These are phyloP conservation scores for Oegoconia quadripuncta DNA, from an alignment of 2,888 invertebrate genomes.

Conservation along the genomic window DNA sequence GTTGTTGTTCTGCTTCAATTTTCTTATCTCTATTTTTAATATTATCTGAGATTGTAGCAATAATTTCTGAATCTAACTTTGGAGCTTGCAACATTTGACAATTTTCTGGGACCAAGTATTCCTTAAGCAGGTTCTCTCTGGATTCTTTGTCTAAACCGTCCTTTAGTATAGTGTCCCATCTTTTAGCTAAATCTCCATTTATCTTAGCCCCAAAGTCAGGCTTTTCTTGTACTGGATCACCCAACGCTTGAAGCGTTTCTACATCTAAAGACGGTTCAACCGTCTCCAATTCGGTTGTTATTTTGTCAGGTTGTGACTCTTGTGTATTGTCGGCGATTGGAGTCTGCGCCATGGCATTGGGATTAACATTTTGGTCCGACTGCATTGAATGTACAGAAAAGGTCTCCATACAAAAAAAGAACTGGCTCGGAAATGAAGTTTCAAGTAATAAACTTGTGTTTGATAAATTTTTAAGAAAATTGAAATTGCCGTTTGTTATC, in stretches of 20 bases:
- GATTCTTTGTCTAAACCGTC: background rate
- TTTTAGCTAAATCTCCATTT: background rate
- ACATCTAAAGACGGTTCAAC: background rate
- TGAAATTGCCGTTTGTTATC: too few species aligned
- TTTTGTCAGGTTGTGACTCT: too few species aligned
- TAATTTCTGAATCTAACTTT: background rate
- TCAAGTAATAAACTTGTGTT: too few species aligned
- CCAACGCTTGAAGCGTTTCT: background rate
- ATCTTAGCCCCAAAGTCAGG: background rate
- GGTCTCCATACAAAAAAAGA: too few species aligned
- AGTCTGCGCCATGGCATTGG: too few species aligned
- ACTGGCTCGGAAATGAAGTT: too few species aligned
- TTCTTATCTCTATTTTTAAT: background rate
- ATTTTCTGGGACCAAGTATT: constrained; percentile 1
- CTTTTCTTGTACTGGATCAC: background rate
- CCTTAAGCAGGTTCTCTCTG: background rate
- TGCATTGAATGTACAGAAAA: too few species aligned
- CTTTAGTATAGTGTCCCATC: background rate
- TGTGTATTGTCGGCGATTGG: too few species aligned
- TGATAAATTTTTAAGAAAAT: too few species aligned
- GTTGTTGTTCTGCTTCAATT: background rate
- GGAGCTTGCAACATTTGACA: background rate
- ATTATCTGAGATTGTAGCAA: background rate
- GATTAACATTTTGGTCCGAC: too few species aligned
- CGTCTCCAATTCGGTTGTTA: too few species aligned